Conservation (phyloP, 92 coral and sea anemone species). For the Paragorgia papillata region DNA sequence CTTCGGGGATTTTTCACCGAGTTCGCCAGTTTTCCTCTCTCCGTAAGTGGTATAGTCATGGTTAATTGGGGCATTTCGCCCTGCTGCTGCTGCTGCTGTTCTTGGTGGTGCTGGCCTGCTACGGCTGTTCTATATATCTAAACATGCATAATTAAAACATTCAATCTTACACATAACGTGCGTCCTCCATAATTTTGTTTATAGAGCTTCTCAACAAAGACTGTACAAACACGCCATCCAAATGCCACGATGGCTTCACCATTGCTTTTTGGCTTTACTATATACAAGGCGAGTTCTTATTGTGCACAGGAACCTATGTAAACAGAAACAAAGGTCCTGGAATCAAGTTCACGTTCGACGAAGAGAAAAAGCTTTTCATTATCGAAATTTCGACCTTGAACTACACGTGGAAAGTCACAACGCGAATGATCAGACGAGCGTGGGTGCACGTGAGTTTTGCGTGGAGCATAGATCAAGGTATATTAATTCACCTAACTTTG, state of each 20-base stretch:
- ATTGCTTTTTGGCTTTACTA: constrained; percentile 80
- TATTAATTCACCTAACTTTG: too few relatives aligned
- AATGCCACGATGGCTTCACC: constrained; percentile 81
- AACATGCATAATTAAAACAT: too few relatives aligned
- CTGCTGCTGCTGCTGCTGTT: too few relatives aligned
- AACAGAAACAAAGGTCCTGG: constrained; percentile 75
- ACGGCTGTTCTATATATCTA: too few relatives aligned
- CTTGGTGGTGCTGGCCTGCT: too few relatives aligned
- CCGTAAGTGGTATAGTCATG: too few relatives aligned
- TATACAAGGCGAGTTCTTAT: constrained; percentile 67
- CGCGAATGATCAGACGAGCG: constrained; percentile 3
- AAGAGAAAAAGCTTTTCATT: constrained; percentile 50
- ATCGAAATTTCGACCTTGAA: constrained; percentile 74
- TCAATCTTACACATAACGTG: too few relatives aligned
- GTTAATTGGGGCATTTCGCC: too few relatives aligned
- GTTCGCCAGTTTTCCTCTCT: too few relatives aligned
- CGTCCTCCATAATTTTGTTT: not conserved
- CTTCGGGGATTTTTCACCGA: too few relatives aligned
- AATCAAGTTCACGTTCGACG: constrained; percentile 55
- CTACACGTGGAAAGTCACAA: constrained; percentile 65
- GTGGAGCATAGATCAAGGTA: constrained; percentile 67
- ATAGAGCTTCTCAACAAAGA: constrained; percentile 88
- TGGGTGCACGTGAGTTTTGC: constrained; percentile 93
- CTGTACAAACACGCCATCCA: constrained; percentile 85
- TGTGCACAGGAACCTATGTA: constrained; percentile 78